A percentile compares a stretch with the other conserved stretches of the same genome.
Evolutionary conservation across 2,797 vertebrate species (phyloP).

Genomic region (Adelosebastes latens): DNA sequence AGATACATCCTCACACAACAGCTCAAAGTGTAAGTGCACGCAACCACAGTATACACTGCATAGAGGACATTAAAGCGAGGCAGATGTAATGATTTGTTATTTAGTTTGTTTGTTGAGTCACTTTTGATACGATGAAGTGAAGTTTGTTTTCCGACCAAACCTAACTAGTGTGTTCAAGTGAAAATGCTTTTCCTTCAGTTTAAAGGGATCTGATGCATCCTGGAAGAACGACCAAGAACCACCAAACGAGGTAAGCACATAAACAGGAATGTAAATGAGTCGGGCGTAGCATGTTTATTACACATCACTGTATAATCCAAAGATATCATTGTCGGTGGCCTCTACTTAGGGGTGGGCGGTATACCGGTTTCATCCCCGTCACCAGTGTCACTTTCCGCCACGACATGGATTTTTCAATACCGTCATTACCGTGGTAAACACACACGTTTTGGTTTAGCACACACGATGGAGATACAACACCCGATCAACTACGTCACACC

Average conservation of each 20-base stretch:
- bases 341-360: too few species aligned
- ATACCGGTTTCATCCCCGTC: too few species aligned
- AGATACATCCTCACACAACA: conserved; percentile 91
- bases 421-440: too few species aligned
- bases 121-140: background rate
- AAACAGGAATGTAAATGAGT: background rate
- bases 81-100: background rate
- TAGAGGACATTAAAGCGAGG: background rate
- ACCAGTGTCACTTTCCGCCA: too few species aligned
- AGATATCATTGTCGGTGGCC: too few species aligned
- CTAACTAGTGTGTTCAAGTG: background rate
- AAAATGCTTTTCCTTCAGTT: conserved; percentile 71
- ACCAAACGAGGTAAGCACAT: conserved; percentile 86
- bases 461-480: too few species aligned
- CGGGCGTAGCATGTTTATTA: too few species aligned
- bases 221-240: conserved; percentile 97
- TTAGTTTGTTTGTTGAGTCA: background rate
- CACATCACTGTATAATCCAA: too few species aligned
- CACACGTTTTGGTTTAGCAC: too few species aligned
- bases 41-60: background rate
- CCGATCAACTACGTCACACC: too few species aligned
- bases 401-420: too few species aligned
- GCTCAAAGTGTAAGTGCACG: conserved; percentile 85
- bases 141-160: background rate
- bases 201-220: conserved; percentile 93